Evolutionary conservation across 2,113 vertebrate genomes (phyloP).

Genomic region (Aptenodytes patagonicus): DNA sequence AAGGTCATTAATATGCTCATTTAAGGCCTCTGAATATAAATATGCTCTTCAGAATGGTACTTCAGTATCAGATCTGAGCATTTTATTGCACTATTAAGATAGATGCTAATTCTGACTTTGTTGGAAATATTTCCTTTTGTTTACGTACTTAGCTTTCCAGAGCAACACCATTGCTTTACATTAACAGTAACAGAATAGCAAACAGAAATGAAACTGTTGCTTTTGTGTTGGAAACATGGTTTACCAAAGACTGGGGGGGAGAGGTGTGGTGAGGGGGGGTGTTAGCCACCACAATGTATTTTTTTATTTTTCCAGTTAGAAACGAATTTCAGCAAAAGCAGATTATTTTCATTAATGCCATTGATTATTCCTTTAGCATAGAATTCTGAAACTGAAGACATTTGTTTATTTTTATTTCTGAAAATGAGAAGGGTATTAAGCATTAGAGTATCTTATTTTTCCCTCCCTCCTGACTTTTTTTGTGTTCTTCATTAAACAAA

Average conservation of each 20-base stretch:
- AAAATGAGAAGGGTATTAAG: neutral
- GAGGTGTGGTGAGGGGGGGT: fast-evolving
- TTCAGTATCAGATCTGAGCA: neutral
- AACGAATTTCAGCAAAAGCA: neutral
- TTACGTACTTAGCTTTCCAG: neutral
- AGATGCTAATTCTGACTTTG: neutral
- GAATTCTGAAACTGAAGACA: neutral
- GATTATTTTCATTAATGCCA: neutral
- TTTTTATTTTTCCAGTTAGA: neutral
- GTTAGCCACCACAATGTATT: neutral
- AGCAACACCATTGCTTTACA: neutral
- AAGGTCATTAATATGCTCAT: neutral
- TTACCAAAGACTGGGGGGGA: neutral
- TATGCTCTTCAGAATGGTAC: neutral
- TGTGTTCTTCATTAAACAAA: neutral
- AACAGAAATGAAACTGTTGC: neutral
- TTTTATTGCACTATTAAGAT: neutral
- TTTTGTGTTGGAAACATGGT: neutral
- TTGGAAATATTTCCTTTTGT: neutral
- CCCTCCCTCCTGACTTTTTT: neutral
- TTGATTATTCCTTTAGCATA: neutral
- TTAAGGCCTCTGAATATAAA: neutral
- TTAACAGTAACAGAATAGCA: neutral
- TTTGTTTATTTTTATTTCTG: neutral
- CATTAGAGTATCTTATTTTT: neutral